Conservation (phyloP, 2,888 invertebrate species). For the Opisthograptis luteolata region DNA sequence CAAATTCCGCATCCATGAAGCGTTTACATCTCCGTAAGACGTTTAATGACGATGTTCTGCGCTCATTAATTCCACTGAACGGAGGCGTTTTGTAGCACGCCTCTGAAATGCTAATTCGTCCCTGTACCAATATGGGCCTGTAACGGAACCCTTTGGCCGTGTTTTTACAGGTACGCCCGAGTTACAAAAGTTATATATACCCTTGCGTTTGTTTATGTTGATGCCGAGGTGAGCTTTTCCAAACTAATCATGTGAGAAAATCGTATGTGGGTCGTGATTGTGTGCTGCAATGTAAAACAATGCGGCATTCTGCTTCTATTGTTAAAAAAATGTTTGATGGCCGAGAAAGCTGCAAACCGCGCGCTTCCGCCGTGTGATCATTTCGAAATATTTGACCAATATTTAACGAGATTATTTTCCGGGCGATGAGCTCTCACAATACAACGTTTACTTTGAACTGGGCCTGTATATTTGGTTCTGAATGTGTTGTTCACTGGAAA, state of each 20-base stretch:
- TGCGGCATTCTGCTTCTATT: slow-evolving; percentile 37
- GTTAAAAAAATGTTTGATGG: slow-evolving; percentile 38
- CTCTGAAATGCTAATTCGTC: slow-evolving; percentile 81
- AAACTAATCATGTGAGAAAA: slow-evolving; percentile 42
- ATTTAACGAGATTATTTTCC: slow-evolving; percentile 28
- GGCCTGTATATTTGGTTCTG: neutral
- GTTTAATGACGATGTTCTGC: slow-evolving; percentile 75
- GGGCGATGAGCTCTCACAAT: slow-evolving; percentile 19
- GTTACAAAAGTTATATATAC: slow-evolving; percentile 59
- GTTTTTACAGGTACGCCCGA: slow-evolving; percentile 60
- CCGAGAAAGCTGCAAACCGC: slow-evolving; percentile 35
- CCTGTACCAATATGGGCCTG: slow-evolving; percentile 75
- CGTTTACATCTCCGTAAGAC: slow-evolving; percentile 61
- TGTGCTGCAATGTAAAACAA: slow-evolving; percentile 40
- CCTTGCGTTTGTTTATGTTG: slow-evolving; percentile 67
- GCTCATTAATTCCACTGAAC: slow-evolving; percentile 73
- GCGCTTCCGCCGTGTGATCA: slow-evolving; percentile 32
- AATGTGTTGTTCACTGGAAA: slow-evolving; percentile 14
- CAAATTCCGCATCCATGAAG: slow-evolving; percentile 43
- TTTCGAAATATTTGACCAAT: slow-evolving; percentile 34
- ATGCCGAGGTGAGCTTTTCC: slow-evolving; percentile 39
- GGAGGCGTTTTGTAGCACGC: slow-evolving; percentile 70
- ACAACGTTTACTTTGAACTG: slow-evolving; percentile 10
- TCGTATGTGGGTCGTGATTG: slow-evolving; percentile 39
- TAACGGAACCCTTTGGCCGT: slow-evolving; percentile 62